A percentile compares a stretch with the other conserved stretches of the same genome.
Conservation (phyloP, 2,888 invertebrate species). For the Andrena bucephala region DNA sequence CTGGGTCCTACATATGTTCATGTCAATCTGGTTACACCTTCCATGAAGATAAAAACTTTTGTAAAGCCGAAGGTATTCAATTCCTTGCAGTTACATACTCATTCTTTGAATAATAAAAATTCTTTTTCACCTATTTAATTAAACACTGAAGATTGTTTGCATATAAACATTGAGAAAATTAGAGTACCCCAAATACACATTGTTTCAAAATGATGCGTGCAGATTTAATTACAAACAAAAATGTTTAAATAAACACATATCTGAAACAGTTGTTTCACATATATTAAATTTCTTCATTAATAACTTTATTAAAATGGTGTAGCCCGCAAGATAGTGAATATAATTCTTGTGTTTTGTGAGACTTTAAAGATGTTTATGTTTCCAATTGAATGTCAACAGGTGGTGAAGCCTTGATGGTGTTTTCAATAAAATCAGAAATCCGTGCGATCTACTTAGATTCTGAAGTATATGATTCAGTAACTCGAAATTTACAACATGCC, state of each 20-base stretch:
- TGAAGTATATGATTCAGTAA: constrained; percentile 85
- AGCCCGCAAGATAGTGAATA: no score
- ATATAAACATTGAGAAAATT: no score
- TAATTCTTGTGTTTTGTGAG: no score
- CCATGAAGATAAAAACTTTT: constrained; percentile 86
- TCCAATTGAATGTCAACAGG: constrained; percentile 80
- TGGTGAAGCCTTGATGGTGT: constrained; percentile 89
- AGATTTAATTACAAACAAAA: neutral
- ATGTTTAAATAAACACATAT: neutral
- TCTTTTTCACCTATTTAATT: neutral
- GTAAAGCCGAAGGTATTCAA: constrained; percentile 85
- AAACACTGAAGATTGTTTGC: neutral
- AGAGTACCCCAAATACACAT: no score
- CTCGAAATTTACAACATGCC: constrained; percentile 86
- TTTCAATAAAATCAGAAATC: constrained; percentile 89
- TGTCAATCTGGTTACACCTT: constrained; percentile 88
- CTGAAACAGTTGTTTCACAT: neutral
- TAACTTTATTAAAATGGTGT: no score
- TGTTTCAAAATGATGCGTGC: no score
- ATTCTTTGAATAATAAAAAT: neutral
- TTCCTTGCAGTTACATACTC: neutral
- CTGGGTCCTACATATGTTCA: constrained; percentile 87
- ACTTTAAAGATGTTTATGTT: no score
- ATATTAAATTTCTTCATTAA: neutral
- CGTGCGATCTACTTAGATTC: constrained; percentile 88